These are phyloP conservation scores for Nemopilema nomurai DNA, from an alignment of 30 jellyfish, hydroid and myxozoan species.

Conservation along the genomic window DNA sequence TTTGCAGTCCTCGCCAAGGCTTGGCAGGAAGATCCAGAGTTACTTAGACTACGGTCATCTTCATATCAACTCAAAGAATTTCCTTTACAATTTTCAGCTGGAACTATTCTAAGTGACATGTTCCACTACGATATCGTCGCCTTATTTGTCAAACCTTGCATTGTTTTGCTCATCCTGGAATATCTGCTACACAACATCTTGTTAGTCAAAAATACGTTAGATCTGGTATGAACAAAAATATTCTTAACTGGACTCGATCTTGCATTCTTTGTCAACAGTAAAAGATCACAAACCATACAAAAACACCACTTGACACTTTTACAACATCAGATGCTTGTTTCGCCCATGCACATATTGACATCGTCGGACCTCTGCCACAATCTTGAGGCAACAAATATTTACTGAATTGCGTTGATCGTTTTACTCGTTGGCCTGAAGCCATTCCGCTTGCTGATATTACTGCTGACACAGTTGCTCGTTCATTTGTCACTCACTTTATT, in stretches of 20 bases:
- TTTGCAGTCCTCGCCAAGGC: constrained; percentile 2
- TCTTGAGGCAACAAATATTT: constrained; percentile 9
- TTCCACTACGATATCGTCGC: constrained; percentile 21
- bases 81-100: constrained; percentile 23
- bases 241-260: constrained; percentile 17
- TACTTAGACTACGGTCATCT: constrained; percentile 1
- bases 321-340: constrained; percentile 35
- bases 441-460: constrained; percentile 16
- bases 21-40: constrained; percentile 14
- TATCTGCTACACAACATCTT: constrained; percentile 21
- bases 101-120: constrained; percentile 25
- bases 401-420: constrained; percentile 27
- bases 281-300: background rate
- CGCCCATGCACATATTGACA: constrained; percentile 21
- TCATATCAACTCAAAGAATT: constrained; percentile 15
- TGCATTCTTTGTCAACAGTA: constrained; percentile 7
- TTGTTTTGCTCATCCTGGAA: constrained; percentile 36
- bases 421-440: constrained; percentile 25
- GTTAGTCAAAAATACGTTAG: constrained; percentile 16
- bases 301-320: constrained; percentile 17
- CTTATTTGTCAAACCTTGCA: constrained; percentile 6
- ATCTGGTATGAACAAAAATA: constrained; percentile 4
- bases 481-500: background rate
- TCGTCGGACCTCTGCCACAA: constrained; percentile 31
- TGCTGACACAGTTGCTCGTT: constrained; percentile 36